Conservation (phyloP, 2,797 vertebrate species). For the Notamacropus eugenii region DNA sequence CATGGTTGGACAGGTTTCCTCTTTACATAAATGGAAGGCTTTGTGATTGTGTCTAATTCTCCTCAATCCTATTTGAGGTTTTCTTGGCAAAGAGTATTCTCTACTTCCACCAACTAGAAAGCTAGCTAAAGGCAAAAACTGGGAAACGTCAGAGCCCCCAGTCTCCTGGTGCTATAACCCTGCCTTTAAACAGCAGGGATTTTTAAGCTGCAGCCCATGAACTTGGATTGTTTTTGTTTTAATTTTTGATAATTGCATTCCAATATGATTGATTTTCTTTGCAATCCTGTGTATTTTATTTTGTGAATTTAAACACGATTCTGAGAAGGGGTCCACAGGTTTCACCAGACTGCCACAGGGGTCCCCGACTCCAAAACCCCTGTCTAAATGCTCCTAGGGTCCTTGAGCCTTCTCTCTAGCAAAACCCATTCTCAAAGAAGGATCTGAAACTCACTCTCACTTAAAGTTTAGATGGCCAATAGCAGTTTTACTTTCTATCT, state of each 20-base stretch:
- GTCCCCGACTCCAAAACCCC: neutral
- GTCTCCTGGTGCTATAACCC: neutral
- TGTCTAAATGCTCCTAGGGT: neutral
- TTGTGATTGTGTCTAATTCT: neutral
- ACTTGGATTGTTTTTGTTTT: neutral
- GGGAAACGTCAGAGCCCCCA: neutral
- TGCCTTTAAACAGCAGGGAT: neutral
- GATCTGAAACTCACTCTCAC: neutral
- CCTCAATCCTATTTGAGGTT: neutral
- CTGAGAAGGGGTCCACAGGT: neutral
- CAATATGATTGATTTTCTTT: neutral
- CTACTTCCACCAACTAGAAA: neutral
- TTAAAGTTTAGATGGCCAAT: neutral
- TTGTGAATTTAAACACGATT: too few species aligned
- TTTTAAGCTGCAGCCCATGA: neutral
- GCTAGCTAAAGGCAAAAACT: neutral
- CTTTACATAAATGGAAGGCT: neutral
- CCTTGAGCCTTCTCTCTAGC: neutral
- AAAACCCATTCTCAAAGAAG: neutral
- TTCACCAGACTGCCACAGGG: neutral
- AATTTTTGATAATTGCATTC: neutral
- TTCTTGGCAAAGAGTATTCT: neutral
- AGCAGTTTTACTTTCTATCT: neutral
- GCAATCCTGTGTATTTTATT: neutral
- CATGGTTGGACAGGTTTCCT: neutral